Conservation (phyloP, 1,140 invertebrate genomes). For the Papilio polyxenes region DNA sequence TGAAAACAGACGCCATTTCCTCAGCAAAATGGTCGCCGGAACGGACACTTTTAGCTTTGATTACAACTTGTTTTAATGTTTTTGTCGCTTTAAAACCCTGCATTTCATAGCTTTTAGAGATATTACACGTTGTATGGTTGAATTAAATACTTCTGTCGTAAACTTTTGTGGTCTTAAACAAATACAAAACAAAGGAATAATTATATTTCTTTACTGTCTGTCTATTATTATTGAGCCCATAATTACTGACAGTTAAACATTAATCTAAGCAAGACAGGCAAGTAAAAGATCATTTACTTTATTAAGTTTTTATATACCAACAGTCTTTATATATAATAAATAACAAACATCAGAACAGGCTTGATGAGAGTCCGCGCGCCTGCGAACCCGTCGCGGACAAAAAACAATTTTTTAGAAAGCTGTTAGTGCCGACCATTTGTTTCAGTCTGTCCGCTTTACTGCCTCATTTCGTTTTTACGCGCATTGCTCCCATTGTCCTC, state of each 20-base stretch:
- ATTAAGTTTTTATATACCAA: neutral
- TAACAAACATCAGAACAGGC: neutral
- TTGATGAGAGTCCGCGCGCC: neutral
- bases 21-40: constrained; percentile 7
- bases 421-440: constrained; percentile 25
- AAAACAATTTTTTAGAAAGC: constrained; percentile 25
- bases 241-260: neutral
- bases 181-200: no score
- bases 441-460: constrained; percentile 7
- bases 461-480: neutral
- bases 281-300: neutral
- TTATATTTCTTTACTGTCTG: no score
- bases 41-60: constrained; percentile 11
- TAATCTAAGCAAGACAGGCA: neutral
- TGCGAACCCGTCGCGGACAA: neutral
- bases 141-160: neutral
- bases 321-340: neutral
- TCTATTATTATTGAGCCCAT: no score
- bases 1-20: constrained; percentile 16
- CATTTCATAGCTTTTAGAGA: neutral
- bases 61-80: neutral
- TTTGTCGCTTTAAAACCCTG: neutral
- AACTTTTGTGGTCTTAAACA: neutral
- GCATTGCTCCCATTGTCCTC: neutral
- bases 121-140: neutral